These are phyloP conservation scores for Vollenhovia emeryi DNA, from an alignment of 1,140 invertebrate genomes.

Conservation along the genomic window DNA sequence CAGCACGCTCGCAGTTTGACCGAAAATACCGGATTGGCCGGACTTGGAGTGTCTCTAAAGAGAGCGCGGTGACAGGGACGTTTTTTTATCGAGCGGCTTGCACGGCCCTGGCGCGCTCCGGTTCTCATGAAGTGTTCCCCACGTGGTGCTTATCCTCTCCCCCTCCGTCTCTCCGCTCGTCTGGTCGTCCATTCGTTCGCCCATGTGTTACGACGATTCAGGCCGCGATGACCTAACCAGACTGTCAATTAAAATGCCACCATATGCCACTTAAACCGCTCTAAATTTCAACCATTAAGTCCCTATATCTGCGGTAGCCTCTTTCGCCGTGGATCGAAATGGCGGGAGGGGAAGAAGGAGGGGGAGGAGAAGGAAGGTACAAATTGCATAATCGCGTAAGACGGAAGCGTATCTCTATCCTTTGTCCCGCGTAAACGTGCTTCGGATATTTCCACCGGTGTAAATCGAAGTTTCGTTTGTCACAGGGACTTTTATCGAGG, in stretches of 20 bases:
- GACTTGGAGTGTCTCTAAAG: constrained; percentile 13
- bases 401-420: constrained; percentile 43
- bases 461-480: too few species aligned
- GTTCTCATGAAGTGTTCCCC: constrained; percentile 80
- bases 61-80: constrained; percentile 28
- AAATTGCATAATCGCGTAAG: constrained; percentile 60
- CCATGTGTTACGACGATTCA: constrained; percentile 77
- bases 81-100: constrained; percentile 20
- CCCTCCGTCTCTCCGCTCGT: constrained; percentile 56
- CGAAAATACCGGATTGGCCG: constrained; percentile 7
- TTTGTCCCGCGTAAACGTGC: neutral
- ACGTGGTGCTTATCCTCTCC: constrained; percentile 76
- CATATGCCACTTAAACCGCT: constrained; percentile 79
- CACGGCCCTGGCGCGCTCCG: constrained; percentile 74
- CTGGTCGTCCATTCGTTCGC: constrained; percentile 66
- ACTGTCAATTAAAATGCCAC: constrained; percentile 83
- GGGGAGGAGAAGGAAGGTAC: constrained; percentile 31
- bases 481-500: neutral
- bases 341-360: neutral
- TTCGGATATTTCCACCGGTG: neutral
- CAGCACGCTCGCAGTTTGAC: neutral
- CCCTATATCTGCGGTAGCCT: constrained; percentile 39
- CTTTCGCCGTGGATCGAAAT: constrained; percentile 8
- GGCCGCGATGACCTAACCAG: constrained; percentile 79
- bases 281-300: constrained; percentile 78